phyloP scores from a whole-genome alignment of 1,140 invertebrate species.

The Brachionus sp. region DNA sequence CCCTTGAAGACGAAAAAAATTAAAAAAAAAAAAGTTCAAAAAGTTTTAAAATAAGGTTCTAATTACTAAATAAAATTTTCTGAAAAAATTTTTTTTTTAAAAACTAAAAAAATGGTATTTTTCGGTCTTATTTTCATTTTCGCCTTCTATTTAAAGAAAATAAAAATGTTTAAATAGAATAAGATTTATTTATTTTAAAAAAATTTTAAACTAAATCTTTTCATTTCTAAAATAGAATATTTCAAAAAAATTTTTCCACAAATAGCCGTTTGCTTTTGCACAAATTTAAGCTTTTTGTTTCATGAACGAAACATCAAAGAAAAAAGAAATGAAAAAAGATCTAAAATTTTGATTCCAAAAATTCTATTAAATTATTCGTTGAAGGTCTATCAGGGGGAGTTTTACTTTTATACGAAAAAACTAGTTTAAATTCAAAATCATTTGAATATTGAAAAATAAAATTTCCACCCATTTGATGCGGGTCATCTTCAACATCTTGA shows the following conservation, averaged over 20 bases:
- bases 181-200: not conserved
- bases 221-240: not conserved
- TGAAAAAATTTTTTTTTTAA: too few species aligned
- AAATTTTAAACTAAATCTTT: not conserved
- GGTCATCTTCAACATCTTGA: slow-evolving; percentile 38
- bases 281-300: slow-evolving; percentile 20
- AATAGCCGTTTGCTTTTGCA: not conserved
- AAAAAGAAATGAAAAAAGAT: not conserved
- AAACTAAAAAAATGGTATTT: too few species aligned
- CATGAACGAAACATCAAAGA: not conserved
- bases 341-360: slow-evolving; percentile 2
- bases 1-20: too few species aligned
- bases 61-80: too few species aligned
- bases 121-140: too few species aligned
- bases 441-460: slow-evolving; percentile 2
- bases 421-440: not conserved
- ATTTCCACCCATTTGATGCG: slow-evolving; percentile 44
- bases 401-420: slow-evolving; percentile 36
- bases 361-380: not conserved
- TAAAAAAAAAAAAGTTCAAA: too few species aligned
- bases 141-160: too few species aligned
- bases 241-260: not conserved
- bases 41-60: too few species aligned
- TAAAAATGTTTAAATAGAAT: not conserved
- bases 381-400: slow-evolving; percentile 29